Percentiles rank a stretch among this genome's conserved stretches.
These are phyloP conservation scores for Bombylius major DNA, from an alignment of 2,888 invertebrate species.

Conservation along the genomic window DNA sequence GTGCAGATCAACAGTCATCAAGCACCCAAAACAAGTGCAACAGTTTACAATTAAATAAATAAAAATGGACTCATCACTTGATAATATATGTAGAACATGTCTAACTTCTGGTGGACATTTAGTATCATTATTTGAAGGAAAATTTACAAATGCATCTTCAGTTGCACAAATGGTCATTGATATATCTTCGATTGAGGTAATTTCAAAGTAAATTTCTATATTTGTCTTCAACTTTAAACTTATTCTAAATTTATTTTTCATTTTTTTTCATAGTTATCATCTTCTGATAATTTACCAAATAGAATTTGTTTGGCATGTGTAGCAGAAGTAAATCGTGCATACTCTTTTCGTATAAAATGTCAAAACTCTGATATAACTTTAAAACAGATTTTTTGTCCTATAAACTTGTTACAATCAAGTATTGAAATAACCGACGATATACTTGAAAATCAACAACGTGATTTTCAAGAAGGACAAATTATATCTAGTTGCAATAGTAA, in stretches of 20 bases:
- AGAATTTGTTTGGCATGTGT: conserved; percentile 33
- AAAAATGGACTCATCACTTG: conserved; percentile 1
- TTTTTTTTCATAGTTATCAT: conserved; percentile 21
- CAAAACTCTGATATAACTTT: conserved; percentile 31
- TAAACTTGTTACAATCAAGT: too few relatives aligned
- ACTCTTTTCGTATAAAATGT: conserved; percentile 34
- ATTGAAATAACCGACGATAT: background rate
- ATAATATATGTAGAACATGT: conserved; percentile 33
- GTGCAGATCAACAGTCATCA: too few relatives aligned
- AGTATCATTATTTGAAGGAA: conserved; percentile 27
- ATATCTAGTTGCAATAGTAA: background rate
- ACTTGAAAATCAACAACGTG: background rate
- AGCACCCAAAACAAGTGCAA: too few relatives aligned
- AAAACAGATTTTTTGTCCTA: conserved; percentile 23
- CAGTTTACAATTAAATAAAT: too few relatives aligned
- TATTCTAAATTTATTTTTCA: background rate
- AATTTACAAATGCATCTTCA: background rate
- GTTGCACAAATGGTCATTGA: conserved; percentile 11
- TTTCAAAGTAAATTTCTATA: background rate
- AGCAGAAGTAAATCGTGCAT: conserved; percentile 33
- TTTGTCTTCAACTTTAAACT: background rate
- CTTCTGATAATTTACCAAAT: conserved; percentile 30
- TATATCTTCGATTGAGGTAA: conserved; percentile 9
- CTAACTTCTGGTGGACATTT: conserved; percentile 25
- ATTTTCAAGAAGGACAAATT: background rate